Base-by-base conservation (phyloP, 2,888 invertebrate species). In the Chironomus riparius region DNA sequence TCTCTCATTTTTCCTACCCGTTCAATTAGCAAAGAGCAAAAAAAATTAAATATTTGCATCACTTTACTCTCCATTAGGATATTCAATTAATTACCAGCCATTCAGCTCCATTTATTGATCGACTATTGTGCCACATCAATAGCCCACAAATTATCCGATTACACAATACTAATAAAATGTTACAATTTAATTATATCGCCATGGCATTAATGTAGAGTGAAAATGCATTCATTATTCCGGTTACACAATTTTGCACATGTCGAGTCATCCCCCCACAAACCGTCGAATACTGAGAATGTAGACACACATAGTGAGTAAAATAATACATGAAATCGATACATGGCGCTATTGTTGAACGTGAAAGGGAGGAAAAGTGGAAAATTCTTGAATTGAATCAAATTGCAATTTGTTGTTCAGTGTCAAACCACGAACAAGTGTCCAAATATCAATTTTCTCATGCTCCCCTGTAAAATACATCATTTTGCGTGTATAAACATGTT, bases 351-450 rank as follows among this genome's bases (percentile, higher is more conserved):
- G 68, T 77, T 76, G 76, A 76, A 72, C 62, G 48, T 56, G 18
- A 56, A 56, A 56, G 56, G 56, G 56, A 56, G 56, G 18, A 56
- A 56, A 56, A 18, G 56, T 15, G 56, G 56, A 18, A 18, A 56
- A 10, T 56, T 2, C 15, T 56, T 56, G 56, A 65, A 65, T 65
- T 65, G 21, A 65, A 65, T 65, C 24, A 24, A 65, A 65, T 65
- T 65, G 65, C 65, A 65, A n/a, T 21, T 24, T 24, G 65, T 13
- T 24, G 24, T 65, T 65, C 77, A 78, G 76, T 77, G 78, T 77
- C 78, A 78, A 77, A 77, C 78, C 79, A 78, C 77, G 73, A 77
- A 77, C 78, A 78, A 78, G 77, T 77, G 77, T 77, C 77, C 77
- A 69, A 68, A 48, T 18, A 56, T 56, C 65, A 18, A 74, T 50